Conservation (phyloP, 2,113 vertebrate genomes). For the Phalacrocorax aristotelis region DNA sequence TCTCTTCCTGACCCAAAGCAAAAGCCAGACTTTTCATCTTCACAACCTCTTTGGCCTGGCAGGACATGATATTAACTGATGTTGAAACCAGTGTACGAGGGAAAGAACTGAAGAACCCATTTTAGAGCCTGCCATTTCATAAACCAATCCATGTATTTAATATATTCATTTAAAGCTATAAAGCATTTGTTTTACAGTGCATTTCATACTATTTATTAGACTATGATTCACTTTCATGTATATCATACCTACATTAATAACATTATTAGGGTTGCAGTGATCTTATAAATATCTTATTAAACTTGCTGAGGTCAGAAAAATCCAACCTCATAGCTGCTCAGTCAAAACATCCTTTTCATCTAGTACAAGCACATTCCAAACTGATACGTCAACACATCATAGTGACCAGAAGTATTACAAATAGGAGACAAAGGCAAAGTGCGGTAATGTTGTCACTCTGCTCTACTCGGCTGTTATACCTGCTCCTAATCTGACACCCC, state of each 20-base stretch:
- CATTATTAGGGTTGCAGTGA: background rate
- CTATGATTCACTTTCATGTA: background rate
- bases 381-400: background rate
- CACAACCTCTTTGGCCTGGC: background rate
- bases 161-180: background rate
- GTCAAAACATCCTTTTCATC: background rate
- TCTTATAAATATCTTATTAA: background rate
- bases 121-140: background rate
- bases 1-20: background rate
- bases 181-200: background rate
- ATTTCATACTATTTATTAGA: slow-evolving; percentile 31
- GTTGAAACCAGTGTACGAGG: background rate
- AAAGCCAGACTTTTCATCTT: background rate
- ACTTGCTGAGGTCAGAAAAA: background rate
- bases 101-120: background rate
- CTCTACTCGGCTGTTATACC: background rate
- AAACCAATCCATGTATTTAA: background rate
- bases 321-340: background rate
- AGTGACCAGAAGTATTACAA: background rate
- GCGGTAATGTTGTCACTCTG: background rate
- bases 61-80: background rate
- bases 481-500: background rate
- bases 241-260: background rate
- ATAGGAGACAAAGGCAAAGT: background rate
- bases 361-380: background rate